Evolutionary conservation across 2,797 vertebrate genomes (phyloP), one percentile per base, ranked within the genome.

Genomic region (Bradypodion ventrale): DNA sequence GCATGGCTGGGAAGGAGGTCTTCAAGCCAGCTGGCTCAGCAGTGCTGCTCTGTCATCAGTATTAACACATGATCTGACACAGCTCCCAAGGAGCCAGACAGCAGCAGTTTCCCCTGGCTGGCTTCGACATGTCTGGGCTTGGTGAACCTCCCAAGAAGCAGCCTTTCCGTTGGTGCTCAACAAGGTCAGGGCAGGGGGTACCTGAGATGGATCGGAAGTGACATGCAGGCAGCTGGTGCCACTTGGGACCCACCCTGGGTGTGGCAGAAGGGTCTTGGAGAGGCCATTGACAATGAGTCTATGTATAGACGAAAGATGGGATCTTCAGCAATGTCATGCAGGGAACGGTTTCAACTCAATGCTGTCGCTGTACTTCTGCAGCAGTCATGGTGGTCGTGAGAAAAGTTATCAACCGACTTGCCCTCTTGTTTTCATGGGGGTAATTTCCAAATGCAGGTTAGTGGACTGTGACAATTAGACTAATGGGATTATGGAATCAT

Each of bases 221-320:
- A 77, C 78, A 72, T 15, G 23, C 21, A 29, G 52, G 42, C 59
- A 16, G 72, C 29, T 23, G 1, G 13, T 23, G 78, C 63, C 46
- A 19, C 40, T 25, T 3, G 62, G 75, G 82, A 52, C 65, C 52
- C 12, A 68, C 52, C 76, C 29, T 25, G 40, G 56, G 27, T 35
- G 5, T n/a, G 74, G 75, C 1, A 42, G 70, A 32, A 37, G 40
- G 52, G 66, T 21, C 2, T 1, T 1, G 86, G 21, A 59, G 69
- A 60, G 23, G 74, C 82, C 85, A 87, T 91, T 82, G 90, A 90
- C 92, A 90, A 91, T 92, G 92, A 84, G 89, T 2, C 10, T 83
- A 85, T 93, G 92, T 92, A 85, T 85, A 88, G 89, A 90, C 82
- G 80, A 78, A 46, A 23, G 6, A 19, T n/a, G n/a, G 90, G 87